Evolutionary conservation across 2,797 vertebrate genomes (phyloP), one percentile per base, ranked within the genome.

Genomic region (Varecia variegata): DNA sequence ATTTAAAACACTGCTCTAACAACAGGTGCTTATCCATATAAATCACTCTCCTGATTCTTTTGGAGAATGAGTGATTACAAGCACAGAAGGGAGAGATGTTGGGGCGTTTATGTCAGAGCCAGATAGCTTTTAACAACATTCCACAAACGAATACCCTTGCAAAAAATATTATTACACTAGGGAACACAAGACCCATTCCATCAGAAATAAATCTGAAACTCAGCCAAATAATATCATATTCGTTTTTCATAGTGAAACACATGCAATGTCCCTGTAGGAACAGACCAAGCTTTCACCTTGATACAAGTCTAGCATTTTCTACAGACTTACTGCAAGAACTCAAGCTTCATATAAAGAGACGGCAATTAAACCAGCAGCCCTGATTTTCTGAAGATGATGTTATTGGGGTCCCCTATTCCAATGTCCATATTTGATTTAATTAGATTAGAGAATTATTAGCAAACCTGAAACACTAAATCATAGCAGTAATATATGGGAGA

Each of bases 371-470:
- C 54, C 97, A 95, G 68, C 7, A 12, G 40, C 95, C 87, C 47
- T 79, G 17, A 94, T 97, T 93, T 50, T 91, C 62, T 92, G n/a
- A 74, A 80, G 83, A 87, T 38, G 45, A 71, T 6, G 27, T 95
- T 96, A 90, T 45, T 91, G 14, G 94, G 43, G 58, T 92, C 90
- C 70, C 67, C 60, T 87, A n/a, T 79, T 96, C 96, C 88, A 84
- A 93, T 84, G 94, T 97, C 70, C 35, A 68, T 32, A 43, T 80
- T 97, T 90, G 81, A 71, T 93, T 98, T 98, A 98, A 98, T 79
- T 81, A 98, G 94, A 97, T 97, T 95, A 97, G 80, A 92, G 71
- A 97, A 97, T 88, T 98, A 98, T 97, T 95, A 98, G 95, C 88
- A 97, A 98, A 98, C 94, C 96, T 71, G 60, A 95, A 97, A 97